phyloP scores from a whole-genome alignment of 2,888 invertebrate genomes.

The Megamerina dolium region DNA sequence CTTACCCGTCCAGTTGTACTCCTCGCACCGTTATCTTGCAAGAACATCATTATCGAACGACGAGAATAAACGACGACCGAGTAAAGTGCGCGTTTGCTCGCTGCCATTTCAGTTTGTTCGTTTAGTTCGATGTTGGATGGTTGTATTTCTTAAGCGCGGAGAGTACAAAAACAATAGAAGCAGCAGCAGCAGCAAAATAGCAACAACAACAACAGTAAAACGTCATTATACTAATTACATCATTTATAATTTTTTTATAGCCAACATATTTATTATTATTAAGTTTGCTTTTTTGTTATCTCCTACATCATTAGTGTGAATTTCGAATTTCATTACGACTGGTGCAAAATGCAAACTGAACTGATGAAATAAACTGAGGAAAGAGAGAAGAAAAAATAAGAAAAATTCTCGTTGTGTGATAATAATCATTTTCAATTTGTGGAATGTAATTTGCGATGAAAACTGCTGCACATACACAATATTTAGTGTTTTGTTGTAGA shows the following conservation, averaged over 20 bases:
- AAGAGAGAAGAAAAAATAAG: too few species aligned
- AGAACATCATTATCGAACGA: conserved; percentile 3
- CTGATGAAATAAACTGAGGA: too few species aligned
- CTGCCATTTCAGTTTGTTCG: background rate
- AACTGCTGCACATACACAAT: too few species aligned
- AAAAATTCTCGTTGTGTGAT: background rate
- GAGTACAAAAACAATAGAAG: conserved; percentile 3
- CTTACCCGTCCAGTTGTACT: background rate
- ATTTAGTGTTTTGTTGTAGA: too few species aligned
- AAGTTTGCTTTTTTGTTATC: conserved; percentile 11
- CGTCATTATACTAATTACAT: conserved; percentile 33
- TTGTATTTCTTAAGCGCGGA: conserved; percentile 10
- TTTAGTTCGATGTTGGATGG: conserved; percentile 7
- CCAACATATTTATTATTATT: conserved; percentile 20
- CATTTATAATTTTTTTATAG: conserved; percentile 23
- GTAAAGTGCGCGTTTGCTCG: too few species aligned
- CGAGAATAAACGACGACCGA: too few species aligned
- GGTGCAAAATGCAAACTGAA: too few species aligned
- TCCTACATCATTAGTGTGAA: background rate
- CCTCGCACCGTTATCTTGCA: too few species aligned
- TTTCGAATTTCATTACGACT: background rate
- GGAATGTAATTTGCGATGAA: background rate
- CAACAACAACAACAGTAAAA: conserved; percentile 19
- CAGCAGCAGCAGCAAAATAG: too few species aligned
- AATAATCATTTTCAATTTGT: background rate